Evolutionary conservation across 2,113 vertebrate genomes (phyloP), one percentile per base, ranked within the genome.

Genomic region (Onychostruthus taczanowskii): DNA sequence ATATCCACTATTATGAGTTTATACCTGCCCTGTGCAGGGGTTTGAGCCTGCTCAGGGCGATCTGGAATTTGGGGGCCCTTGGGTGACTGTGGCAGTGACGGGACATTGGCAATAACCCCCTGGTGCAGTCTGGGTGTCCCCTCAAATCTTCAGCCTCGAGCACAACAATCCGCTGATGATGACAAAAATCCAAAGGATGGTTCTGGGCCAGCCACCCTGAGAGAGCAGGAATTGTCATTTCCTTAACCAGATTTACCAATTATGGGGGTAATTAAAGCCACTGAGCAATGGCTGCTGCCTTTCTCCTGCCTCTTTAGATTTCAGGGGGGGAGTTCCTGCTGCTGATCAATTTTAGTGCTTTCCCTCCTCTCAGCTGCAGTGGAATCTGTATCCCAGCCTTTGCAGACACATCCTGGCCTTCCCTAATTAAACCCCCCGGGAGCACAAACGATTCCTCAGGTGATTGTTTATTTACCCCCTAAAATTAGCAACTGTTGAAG

Each of bases 281-380:
- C 31, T 12, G 47, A 27, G 6, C 31, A 22, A 7, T 1, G 11
- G 44, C 30, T 79, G 31, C 67, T 83, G 55, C 47, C n/a, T 39
- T 46, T 43, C 43, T 35, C 27, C 81, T 52, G 30, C 33, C 24
- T 33, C 37, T 24, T 41, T 11, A 4, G 9, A 2, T 70, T 80
- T 31, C 11, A 7, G 19, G 4, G 0, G 21, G 20, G 15, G 39
- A 0, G 13, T 14, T 35, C 46, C 58, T 50, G 10, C 49, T 47
- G 10, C 13, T 55, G 21, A 44, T 76, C 9, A 4, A 1, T 21
- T 80, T 24, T 15, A 22, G 58, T 19, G 49, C 16, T 68, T 56
- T 28, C 33, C 56, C 46, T 87, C 14, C 1, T 80, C 84, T 15
- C 3, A 41, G 41, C 22, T 15, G 27, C 41, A 2, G 33, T 10